These are phyloP conservation scores for Argyra leucocephala DNA, from an alignment of 2,888 invertebrate species.

Conservation along the genomic window DNA sequence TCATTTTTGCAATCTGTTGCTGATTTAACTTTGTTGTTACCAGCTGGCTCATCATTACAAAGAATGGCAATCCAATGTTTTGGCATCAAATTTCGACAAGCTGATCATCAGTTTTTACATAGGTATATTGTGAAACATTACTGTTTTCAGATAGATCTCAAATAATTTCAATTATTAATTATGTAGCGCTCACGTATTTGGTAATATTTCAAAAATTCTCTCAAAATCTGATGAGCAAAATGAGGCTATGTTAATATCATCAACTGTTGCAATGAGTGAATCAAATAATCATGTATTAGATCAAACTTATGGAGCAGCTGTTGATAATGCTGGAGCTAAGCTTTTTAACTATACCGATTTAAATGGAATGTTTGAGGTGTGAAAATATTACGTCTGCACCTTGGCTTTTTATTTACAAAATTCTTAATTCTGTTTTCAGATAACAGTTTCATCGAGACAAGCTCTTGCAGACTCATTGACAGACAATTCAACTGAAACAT, in stretches of 20 bases:
- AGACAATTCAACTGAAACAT: conserved; percentile 93
- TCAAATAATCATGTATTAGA: conserved; percentile 35
- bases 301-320: conserved; percentile 27
- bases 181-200: conserved; percentile 68
- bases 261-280: conserved; percentile 31
- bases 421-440: conserved; percentile 38
- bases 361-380: conserved; percentile 41
- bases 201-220: conserved; percentile 89
- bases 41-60: conserved; percentile 76
- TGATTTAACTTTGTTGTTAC: conserved; percentile 79
- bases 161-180: not conserved
- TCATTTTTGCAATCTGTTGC: conserved; percentile 82
- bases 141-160: not conserved
- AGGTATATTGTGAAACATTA: conserved; percentile 36
- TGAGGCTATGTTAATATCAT: conserved; percentile 44
- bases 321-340: conserved; percentile 28
- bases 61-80: conserved; percentile 90
- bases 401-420: not conserved
- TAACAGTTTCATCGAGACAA: conserved; percentile 84
- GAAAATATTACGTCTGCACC: not conserved
- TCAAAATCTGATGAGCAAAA: conserved; percentile 78
- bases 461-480: conserved; percentile 88
- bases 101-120: conserved; percentile 87
- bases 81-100: conserved; percentile 78
- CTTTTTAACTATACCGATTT: conserved; percentile 38